Conservation (phyloP, 2,113 vertebrate genomes). For the Dromas ardeola region DNA sequence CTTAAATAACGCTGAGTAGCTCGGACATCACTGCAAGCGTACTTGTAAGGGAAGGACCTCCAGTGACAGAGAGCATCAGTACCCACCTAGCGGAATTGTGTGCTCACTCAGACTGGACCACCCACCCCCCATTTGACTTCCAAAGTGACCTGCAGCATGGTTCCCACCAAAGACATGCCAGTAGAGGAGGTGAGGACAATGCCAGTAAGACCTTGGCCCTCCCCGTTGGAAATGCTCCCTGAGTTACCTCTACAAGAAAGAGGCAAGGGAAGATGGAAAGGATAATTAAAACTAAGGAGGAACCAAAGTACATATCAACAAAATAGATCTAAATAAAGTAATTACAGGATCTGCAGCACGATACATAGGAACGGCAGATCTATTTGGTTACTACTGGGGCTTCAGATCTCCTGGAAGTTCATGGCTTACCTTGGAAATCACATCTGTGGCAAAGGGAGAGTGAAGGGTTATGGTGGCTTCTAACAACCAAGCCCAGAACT, state of each 20-base stretch:
- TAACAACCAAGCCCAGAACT: background rate
- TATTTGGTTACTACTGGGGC: background rate
- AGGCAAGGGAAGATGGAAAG: background rate
- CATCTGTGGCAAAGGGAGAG: background rate
- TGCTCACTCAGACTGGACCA: background rate
- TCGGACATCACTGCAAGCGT: background rate
- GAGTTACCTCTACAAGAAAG: background rate
- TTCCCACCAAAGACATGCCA: background rate
- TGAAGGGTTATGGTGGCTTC: background rate
- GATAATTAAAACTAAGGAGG: background rate
- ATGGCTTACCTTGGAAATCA: background rate
- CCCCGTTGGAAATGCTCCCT: background rate
- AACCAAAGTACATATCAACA: background rate
- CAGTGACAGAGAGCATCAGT: background rate
- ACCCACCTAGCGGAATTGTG: background rate
- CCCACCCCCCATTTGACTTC: background rate
- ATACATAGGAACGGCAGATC: background rate
- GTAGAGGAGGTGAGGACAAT: background rate
- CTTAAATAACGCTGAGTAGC: background rate
- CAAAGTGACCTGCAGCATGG: background rate
- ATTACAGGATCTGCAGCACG: background rate
- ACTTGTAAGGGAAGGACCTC: background rate
- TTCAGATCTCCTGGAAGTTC: background rate
- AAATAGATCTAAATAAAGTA: background rate
- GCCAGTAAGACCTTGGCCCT: background rate